These are phyloP conservation scores for Sitodiplosis mosellana DNA, from an alignment of 1,140 invertebrate species.

Conservation along the genomic window DNA sequence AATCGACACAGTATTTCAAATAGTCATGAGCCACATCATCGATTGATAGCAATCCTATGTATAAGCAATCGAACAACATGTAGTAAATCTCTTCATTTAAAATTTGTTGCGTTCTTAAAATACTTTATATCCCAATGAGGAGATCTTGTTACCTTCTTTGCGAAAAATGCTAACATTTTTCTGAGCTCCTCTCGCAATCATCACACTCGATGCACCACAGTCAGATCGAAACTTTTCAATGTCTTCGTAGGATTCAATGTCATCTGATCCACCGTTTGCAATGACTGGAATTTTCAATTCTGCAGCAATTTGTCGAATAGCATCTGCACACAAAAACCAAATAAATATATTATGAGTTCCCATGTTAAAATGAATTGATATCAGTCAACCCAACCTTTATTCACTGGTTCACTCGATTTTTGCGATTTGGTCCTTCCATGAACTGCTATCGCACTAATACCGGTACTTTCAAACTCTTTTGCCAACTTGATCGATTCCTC, in stretches of 20 bases:
- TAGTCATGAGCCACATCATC: slow-evolving; percentile 68
- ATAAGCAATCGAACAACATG: neutral
- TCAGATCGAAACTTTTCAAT: slow-evolving; percentile 59
- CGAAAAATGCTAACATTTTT: slow-evolving; percentile 90
- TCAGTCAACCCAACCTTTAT: neutral
- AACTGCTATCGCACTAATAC: slow-evolving; percentile 80
- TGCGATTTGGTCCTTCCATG: slow-evolving; percentile 60
- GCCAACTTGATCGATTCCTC: slow-evolving; percentile 60
- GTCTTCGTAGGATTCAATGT: slow-evolving; percentile 59
- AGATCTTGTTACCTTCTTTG: slow-evolving; percentile 33
- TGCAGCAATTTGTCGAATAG: slow-evolving; percentile 56
- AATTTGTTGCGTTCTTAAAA: neutral
- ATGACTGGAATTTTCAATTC: slow-evolving; percentile 78
- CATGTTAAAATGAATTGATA: neutral
- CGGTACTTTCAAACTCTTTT: slow-evolving; percentile 58
- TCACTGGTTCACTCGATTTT: neutral
- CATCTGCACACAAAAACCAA: slow-evolving; percentile 21
- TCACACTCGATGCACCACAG: slow-evolving; percentile 75
- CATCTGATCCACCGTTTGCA: slow-evolving; percentile 87
- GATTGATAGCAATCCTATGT: slow-evolving; percentile 37
- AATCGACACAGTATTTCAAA: slow-evolving; percentile 62
- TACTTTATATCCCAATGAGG: too few species aligned
- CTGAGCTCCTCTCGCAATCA: slow-evolving; percentile 86
- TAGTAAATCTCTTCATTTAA: neutral
- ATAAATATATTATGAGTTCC: neutral